Percentiles rank a stretch among this genome's conserved stretches.
Evolutionary conservation across 2,797 vertebrate genomes (phyloP).

Genomic region (Sebastes steindachneri): DNA sequence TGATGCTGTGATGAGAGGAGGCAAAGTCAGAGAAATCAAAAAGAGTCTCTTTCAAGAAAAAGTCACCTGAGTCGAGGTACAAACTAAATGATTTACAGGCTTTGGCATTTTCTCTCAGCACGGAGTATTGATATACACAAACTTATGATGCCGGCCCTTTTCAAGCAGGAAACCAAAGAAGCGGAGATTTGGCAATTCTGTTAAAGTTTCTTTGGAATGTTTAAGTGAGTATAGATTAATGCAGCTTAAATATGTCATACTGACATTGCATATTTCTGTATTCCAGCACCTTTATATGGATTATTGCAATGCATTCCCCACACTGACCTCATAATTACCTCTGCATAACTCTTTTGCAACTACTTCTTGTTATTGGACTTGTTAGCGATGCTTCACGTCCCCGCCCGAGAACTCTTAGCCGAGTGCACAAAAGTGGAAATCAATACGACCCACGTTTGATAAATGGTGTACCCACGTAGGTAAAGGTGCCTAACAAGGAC

Average conservation of each 20-base stretch:
- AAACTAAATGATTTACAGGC: constrained; percentile 58
- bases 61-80: constrained; percentile 47
- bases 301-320: neutral
- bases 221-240: constrained; percentile 27
- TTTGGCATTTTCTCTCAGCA: constrained; percentile 48
- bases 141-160: constrained; percentile 37
- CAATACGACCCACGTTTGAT: constrained; percentile 26
- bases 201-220: constrained; percentile 26
- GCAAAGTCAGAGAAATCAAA: constrained; percentile 64
- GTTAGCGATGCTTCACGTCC: neutral
- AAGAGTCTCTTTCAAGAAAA: constrained; percentile 50
- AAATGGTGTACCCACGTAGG: neutral
- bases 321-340: neutral
- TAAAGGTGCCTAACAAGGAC: constrained; percentile 40
- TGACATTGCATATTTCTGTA: neutral
- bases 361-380: neutral
- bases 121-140: constrained; percentile 51
- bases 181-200: constrained; percentile 19
- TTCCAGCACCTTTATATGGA: neutral
- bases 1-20: constrained; percentile 50
- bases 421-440: constrained; percentile 31
- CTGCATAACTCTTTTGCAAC: neutral
- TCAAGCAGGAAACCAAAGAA: constrained; percentile 40
- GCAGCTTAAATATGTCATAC: neutral
- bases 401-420: neutral